Conservation (phyloP, 2,797 vertebrate species). For the Propithecus deckenii region DNA sequence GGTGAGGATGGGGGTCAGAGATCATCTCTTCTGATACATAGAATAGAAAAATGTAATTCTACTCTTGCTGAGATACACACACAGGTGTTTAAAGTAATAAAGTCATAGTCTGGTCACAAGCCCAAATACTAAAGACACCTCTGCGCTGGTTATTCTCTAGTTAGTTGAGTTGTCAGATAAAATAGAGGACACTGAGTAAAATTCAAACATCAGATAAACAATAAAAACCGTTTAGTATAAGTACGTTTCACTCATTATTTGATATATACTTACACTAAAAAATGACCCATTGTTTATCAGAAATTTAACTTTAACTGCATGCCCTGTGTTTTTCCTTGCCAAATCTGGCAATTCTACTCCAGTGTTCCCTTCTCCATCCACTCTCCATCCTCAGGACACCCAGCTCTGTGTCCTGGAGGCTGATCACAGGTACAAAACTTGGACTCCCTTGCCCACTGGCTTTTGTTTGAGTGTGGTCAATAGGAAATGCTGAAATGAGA, state of each 20-base stretch:
- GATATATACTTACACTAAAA: not conserved
- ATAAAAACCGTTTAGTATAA: not conserved
- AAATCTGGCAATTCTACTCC: not conserved
- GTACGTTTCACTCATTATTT: not conserved
- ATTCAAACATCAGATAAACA: not conserved
- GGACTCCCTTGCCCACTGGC: not conserved
- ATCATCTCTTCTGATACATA: not conserved
- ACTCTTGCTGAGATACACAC: not conserved
- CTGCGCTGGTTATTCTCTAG: not conserved
- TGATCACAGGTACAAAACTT: not conserved
- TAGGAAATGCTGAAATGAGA: not conserved
- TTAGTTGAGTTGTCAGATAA: not conserved
- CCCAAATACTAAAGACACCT: not conserved
- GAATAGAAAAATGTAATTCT: not conserved
- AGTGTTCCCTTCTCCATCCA: not conserved
- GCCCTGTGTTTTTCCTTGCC: not conserved
- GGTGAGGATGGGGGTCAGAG: not conserved
- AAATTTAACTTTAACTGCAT: not conserved
- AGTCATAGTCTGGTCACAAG: not conserved
- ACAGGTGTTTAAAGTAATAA: not conserved
- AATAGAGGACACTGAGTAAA: not conserved
- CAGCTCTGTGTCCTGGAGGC: not conserved
- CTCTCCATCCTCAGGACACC: not conserved
- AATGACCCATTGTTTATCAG: not conserved
- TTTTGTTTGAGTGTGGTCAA: not conserved